phyloP scores from a whole-genome alignment of 1,140 invertebrate species.

The Anastrepha obliqua region DNA sequence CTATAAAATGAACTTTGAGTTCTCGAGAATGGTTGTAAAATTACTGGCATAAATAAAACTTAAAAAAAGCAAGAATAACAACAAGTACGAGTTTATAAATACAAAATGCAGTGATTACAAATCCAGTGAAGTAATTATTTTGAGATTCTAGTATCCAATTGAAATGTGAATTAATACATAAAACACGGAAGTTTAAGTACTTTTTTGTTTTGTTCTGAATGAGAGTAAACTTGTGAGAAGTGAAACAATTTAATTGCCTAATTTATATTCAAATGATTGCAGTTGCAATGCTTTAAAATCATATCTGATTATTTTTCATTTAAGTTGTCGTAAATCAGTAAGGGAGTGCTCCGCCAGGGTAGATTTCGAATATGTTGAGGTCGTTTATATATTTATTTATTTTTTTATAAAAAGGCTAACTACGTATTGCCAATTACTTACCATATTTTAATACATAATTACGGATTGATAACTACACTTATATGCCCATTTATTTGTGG shows the following conservation, averaged over 20 bases:
- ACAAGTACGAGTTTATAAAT: neutral
- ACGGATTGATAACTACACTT: too few species aligned
- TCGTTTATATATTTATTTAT: too few species aligned
- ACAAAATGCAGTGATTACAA: neutral
- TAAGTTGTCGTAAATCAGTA: too few species aligned
- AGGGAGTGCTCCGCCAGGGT: too few species aligned
- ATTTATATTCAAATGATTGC: neutral
- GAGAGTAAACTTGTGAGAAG: neutral
- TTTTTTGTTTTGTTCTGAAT: neutral
- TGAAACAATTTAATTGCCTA: neutral
- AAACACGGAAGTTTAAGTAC: neutral
- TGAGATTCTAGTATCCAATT: neutral
- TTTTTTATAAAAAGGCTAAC: too few species aligned
- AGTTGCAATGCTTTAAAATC: too few species aligned
- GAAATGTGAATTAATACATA: neutral
- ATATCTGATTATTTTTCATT: too few species aligned
- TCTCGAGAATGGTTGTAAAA: neutral
- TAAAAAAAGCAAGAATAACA: neutral
- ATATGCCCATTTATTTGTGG: too few species aligned
- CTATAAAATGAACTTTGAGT: constrained; percentile 3
- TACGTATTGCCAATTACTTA: too few species aligned
- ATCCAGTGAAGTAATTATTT: neutral
- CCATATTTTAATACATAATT: too few species aligned
- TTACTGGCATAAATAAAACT: neutral
- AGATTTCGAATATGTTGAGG: too few species aligned